Conservation (phyloP, 2,113 vertebrate species). For the Oreamnos americanus region DNA sequence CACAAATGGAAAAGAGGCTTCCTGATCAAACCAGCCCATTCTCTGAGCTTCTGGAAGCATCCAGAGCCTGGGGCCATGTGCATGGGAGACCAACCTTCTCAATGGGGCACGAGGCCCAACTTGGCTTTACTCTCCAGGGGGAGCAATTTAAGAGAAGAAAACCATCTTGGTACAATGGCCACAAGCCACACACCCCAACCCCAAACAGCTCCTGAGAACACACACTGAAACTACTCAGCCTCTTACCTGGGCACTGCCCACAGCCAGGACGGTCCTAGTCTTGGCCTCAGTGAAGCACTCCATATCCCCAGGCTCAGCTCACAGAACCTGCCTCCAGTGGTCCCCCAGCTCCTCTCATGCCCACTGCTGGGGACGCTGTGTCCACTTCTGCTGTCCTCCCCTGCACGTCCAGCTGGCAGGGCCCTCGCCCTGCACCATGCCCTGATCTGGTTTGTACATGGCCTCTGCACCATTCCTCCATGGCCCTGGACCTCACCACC, state of each 20-base stretch:
- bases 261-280: neutral
- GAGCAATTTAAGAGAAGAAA: neutral
- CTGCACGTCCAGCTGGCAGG: neutral
- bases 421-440: rapidly evolving
- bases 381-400: too few species aligned
- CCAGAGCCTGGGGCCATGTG: neutral
- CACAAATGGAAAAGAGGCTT: neutral
- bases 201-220: neutral
- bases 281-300: neutral
- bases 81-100: neutral
- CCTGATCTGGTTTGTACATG: neutral
- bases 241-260: neutral
- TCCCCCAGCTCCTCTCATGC: neutral
- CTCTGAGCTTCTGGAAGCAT: neutral
- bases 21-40: neutral
- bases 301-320: neutral
- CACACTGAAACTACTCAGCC: neutral
- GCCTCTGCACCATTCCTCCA: neutral
- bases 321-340: neutral
- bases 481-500: neutral
- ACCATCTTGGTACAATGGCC: neutral
- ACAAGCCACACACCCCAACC: neutral
- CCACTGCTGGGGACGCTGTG: neutral
- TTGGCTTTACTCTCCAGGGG: neutral
- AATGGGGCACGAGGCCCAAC: neutral